Conservation (phyloP, 2,888 invertebrate genomes). For the Hydropsyche betteni region DNA sequence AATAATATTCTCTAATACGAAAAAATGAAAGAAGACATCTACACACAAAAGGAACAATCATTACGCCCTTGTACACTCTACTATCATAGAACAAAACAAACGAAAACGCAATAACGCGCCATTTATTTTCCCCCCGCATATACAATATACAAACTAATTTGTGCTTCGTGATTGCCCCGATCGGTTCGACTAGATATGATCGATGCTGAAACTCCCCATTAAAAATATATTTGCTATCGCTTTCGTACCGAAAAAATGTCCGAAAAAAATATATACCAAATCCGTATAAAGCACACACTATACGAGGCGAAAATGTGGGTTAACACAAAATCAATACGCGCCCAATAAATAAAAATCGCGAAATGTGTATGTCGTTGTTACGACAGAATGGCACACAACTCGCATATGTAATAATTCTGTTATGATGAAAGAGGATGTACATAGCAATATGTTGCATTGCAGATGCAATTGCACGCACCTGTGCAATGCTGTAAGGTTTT, state of each 20-base stretch:
- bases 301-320: slow-evolving; percentile 5
- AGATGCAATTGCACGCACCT: slow-evolving; percentile 45
- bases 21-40: too few species aligned
- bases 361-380: too few species aligned
- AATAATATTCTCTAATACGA: too few species aligned
- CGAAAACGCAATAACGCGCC: background rate
- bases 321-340: slow-evolving; percentile 20
- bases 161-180: slow-evolving; percentile 14
- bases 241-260: background rate
- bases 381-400: too few species aligned
- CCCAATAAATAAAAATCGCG: too few species aligned
- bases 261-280: slow-evolving; percentile 1
- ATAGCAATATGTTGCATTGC: slow-evolving; percentile 38
- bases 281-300: background rate
- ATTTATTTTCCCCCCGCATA: background rate
- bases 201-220: slow-evolving; percentile 28
- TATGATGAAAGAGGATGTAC: slow-evolving; percentile 2
- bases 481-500: background rate
- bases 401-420: background rate
- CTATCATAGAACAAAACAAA: too few species aligned
- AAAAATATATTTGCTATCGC: slow-evolving; percentile 29
- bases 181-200: slow-evolving; percentile 17
- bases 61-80: too few species aligned
- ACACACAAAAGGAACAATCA: too few species aligned
- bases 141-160: slow-evolving; percentile 15